Conservation (phyloP, 2,797 vertebrate genomes). For the Pseudopleuronectes americanus region DNA sequence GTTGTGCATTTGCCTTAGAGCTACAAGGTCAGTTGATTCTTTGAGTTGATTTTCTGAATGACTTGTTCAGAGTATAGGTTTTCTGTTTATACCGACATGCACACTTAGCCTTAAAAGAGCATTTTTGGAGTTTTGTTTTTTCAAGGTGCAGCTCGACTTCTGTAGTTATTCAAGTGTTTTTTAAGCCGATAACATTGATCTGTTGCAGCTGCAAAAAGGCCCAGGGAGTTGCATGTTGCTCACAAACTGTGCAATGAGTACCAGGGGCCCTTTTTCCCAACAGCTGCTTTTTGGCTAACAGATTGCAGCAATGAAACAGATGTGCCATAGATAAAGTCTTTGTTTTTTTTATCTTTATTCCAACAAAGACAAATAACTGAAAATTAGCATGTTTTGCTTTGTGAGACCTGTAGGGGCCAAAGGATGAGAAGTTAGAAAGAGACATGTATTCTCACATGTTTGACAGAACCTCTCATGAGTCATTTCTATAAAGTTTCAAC, state of each 20-base stretch:
- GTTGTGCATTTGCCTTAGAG: neutral
- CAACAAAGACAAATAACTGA: slow-evolving; percentile 53
- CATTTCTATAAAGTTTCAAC: neutral
- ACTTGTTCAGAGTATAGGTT: neutral
- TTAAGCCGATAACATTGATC: slow-evolving; percentile 66
- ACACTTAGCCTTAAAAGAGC: slow-evolving; percentile 25
- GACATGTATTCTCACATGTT: neutral
- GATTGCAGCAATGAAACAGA: slow-evolving; percentile 71
- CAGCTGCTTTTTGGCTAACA: slow-evolving; percentile 77
- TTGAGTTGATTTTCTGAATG: slow-evolving; percentile 7
- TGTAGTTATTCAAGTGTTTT: slow-evolving; percentile 55
- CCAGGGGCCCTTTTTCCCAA: slow-evolving; percentile 65
- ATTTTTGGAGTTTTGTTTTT: slow-evolving; percentile 44
- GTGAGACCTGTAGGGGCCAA: neutral
- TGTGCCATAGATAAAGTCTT: slow-evolving; percentile 68
- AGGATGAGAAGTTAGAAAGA: neutral
- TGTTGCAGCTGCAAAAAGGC: slow-evolving; percentile 70
- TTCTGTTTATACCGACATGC: slow-evolving; percentile 15
- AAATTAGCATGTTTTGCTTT: too few relatives aligned
- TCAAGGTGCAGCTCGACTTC: slow-evolving; percentile 27
- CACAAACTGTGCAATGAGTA: slow-evolving; percentile 71
- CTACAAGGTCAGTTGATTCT: slow-evolving; percentile 4
- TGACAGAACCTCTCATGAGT: neutral
- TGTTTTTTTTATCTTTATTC: slow-evolving; percentile 19
- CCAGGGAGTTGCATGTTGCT: slow-evolving; percentile 61